Conservation (phyloP, 2,888 invertebrate genomes). For the Mycalesis mineus region DNA sequence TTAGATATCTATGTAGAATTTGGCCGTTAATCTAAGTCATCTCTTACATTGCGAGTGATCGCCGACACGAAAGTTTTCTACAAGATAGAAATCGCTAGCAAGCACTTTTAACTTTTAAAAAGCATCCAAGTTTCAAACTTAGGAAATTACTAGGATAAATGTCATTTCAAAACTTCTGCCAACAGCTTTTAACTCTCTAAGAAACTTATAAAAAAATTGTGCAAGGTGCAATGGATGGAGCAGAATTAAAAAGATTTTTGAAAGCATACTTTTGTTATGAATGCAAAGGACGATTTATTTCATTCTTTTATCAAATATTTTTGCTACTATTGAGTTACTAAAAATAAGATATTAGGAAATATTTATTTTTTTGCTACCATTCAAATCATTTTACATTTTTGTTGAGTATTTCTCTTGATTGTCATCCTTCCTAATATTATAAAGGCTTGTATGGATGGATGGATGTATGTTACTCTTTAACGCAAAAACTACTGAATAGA, state of each 20-base stretch:
- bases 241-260: background rate
- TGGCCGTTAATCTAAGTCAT: background rate
- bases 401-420: no score
- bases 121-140: conserved; percentile 27
- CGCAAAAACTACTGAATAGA: no score
- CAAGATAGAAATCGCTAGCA: conserved; percentile 22
- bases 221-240: conserved; percentile 9
- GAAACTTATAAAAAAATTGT: conserved; percentile 22
- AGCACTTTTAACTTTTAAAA: conserved; percentile 29
- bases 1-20: background rate
- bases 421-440: no score
- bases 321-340: no score
- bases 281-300: no score
- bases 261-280: background rate
- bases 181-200: conserved; percentile 28
- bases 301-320: no score
- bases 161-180: conserved; percentile 31
- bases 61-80: conserved; percentile 17
- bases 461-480: no score
- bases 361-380: no score
- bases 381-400: no score
- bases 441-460: no score
- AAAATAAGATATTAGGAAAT: no score
- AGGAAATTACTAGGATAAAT: conserved; percentile 33
- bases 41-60: conserved; percentile 10